Evolutionary conservation across 2,888 invertebrate species (phyloP).

Genomic region (Hydropsyche betteni): DNA sequence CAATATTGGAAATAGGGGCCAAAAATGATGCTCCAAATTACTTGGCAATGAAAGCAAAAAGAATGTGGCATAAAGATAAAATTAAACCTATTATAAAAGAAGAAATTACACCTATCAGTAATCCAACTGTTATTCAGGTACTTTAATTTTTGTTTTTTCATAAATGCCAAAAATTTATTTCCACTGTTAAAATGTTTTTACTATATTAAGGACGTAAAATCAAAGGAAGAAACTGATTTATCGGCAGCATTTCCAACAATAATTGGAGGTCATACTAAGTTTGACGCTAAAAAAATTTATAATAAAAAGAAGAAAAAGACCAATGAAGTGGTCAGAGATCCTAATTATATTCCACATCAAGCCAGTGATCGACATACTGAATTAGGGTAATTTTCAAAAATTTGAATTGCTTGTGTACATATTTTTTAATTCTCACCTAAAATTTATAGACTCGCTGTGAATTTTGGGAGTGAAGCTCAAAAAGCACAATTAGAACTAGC

Average conservation of each 20-base stretch:
- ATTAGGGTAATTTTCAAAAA: constrained; percentile 68
- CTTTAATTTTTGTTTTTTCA: constrained; percentile 49
- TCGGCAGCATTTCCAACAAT: constrained; percentile 48
- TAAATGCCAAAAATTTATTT: constrained; percentile 17
- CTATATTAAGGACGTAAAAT: background rate
- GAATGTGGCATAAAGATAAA: constrained; percentile 74
- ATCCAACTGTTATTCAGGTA: constrained; percentile 52
- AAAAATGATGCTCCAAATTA: constrained; percentile 81
- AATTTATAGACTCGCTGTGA: constrained; percentile 73
- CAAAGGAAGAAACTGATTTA: constrained; percentile 61
- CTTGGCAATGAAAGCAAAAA: constrained; percentile 87
- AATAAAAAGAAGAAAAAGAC: constrained; percentile 65
- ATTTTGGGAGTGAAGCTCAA: constrained; percentile 83
- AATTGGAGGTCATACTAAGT: constrained; percentile 50
- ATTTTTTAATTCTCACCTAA: background rate
- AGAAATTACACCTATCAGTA: constrained; percentile 47
- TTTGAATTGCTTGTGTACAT: background rate
- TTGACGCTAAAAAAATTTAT: constrained; percentile 50
- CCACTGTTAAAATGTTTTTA: background rate
- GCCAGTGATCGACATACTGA: constrained; percentile 88
- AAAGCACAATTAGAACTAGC: constrained; percentile 84
- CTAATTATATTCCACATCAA: constrained; percentile 87
- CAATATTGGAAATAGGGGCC: constrained; percentile 91
- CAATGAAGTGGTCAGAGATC: constrained; percentile 70
- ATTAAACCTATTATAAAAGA: constrained; percentile 63